Base-by-base conservation (phyloP, 2,113 vertebrate species). In the Pandion haliaetus region DNA sequence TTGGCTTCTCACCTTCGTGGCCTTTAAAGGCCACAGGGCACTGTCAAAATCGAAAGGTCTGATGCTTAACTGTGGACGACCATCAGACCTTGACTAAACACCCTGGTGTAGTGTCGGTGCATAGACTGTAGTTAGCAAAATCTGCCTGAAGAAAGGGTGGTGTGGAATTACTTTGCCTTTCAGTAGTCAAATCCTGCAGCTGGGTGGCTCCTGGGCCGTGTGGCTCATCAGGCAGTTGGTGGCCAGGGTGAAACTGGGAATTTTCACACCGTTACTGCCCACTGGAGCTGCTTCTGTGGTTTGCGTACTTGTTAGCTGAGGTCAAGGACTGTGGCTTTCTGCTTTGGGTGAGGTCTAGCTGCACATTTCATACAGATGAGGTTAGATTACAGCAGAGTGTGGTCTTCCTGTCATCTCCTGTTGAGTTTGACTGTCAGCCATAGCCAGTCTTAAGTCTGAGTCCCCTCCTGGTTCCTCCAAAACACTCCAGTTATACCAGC, bases 11-110 rank as follows among this genome's bases (percentile, higher is more conserved):
- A 40, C 62, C 49, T 66, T 57, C 1, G 3, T 82, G 78, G 65
- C 90, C 89, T 97, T 95, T 92, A 94, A 94, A 95, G 89, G 73
- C 24, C 40, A 47, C 14, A 92, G 70, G 52, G 47, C 25, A 19
- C 45, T 80, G 85, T 72, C 76, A 50, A 6, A 90, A 86, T 57
- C 3, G 0, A 69, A 92, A 93, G 65, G 52, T 82, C 85, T 85
- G 67, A 17, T 86, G 19, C 10, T 95, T 92, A 82, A 66, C 25
- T 87, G 63, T 10, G 14, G 54, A 49, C 5, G 55, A 7, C 88
- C 8, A 5, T 42, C 58, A 45, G 78, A 91, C 93, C 92, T n/a
- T 95, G 86, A 94, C 93, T 94, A 86, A 95, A 82, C 8, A 38
- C 40, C 6, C 14, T 19, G 31, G 38, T 26, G 9, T 20, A 34